Conservation (phyloP, 1,140 invertebrate species). For the Ruditapes philippinarum region DNA sequence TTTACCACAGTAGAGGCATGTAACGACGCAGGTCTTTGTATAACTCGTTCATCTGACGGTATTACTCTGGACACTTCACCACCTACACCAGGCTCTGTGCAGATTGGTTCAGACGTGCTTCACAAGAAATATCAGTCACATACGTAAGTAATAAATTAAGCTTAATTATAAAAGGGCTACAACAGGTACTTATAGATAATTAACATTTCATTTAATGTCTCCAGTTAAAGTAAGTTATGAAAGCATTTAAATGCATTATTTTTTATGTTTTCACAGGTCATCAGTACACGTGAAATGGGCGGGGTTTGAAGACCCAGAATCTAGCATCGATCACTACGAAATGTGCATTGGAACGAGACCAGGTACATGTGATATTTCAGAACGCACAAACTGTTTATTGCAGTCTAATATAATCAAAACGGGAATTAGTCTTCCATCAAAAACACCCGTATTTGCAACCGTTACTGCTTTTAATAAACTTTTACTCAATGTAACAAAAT, state of each 20-base stretch:
- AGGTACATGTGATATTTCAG: not conserved
- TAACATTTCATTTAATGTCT: too few relatives aligned
- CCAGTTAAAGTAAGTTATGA: too few relatives aligned
- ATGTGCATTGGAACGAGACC: conserved; percentile 45
- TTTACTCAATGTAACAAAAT: conserved; percentile 20
- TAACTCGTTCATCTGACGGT: conserved; percentile 66
- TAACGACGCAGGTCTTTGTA: conserved; percentile 68
- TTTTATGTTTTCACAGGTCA: conserved; percentile 40
- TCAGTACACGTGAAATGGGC: conserved; percentile 45
- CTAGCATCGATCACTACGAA: conserved; percentile 61
- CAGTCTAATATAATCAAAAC: conserved; percentile 13
- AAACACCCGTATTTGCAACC: conserved; percentile 46
- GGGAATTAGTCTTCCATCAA: conserved; percentile 34
- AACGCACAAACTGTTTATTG: conserved; percentile 13
- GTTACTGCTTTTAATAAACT: conserved; percentile 63
- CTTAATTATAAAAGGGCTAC: too few relatives aligned
- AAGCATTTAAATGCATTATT: too few relatives aligned
- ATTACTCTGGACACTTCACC: conserved; percentile 69
- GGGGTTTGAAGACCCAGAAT: conserved; percentile 68
- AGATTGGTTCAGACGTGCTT: conserved; percentile 38
- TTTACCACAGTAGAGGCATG: conserved; percentile 64
- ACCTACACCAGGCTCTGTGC: conserved; percentile 65
- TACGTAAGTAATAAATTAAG: conserved; percentile 54
- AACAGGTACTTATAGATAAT: too few relatives aligned
- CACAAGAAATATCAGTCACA: conserved; percentile 62